phyloP scores from a whole-genome alignment of 35 echinoderm and acorn worm genomes.

The Amphiura filiformis region DNA sequence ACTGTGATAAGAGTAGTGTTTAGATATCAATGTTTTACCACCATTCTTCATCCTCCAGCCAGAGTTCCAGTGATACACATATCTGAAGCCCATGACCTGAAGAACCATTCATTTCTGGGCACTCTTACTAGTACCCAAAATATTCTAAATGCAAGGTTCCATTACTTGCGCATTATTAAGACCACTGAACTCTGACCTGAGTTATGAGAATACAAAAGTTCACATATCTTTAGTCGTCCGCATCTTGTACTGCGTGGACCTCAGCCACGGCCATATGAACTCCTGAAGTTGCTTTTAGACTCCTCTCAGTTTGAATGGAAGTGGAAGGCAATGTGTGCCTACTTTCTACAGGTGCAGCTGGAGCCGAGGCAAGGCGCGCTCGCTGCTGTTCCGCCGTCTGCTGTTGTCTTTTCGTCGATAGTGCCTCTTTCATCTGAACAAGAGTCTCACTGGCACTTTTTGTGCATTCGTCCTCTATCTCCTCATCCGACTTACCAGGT shows the following conservation, averaged over 20 bases:
- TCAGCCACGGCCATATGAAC: background rate
- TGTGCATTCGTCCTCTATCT: background rate
- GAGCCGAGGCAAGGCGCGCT: background rate
- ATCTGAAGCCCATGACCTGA: too few species aligned
- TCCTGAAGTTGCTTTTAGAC: background rate
- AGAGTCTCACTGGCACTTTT: background rate
- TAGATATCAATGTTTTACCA: too few species aligned
- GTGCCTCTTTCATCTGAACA: background rate
- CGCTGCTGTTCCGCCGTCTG: background rate
- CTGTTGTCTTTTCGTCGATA: background rate
- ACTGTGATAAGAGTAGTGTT: too few species aligned
- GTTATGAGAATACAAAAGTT: too few species aligned
- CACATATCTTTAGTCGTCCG: background rate
- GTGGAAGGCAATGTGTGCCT: background rate
- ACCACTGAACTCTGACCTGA: too few species aligned
- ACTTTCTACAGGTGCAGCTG: background rate
- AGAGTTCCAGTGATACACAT: too few species aligned
- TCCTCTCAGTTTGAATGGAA: background rate
- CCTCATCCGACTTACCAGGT: background rate
- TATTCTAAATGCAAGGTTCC: too few species aligned
- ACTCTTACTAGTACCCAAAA: too few species aligned
- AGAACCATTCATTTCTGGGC: too few species aligned
- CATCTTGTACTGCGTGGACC: background rate
- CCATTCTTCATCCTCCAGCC: too few species aligned
- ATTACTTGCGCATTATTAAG: too few species aligned